Conservation (phyloP, 2,113 vertebrate species). For the Sebastes schlegelii region DNA sequence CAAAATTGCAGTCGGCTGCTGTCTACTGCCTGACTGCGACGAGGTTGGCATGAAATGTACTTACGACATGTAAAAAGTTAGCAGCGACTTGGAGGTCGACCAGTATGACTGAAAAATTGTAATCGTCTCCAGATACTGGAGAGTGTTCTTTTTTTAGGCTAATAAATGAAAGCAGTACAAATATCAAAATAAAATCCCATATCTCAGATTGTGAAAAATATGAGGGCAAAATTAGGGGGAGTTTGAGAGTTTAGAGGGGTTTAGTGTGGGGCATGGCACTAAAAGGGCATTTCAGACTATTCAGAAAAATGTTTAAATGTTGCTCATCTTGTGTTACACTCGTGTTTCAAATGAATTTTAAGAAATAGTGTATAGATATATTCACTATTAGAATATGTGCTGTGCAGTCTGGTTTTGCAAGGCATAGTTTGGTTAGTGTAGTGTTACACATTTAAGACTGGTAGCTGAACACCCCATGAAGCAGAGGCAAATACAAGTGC, state of each 20-base stretch:
- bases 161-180: slow-evolving; percentile 33
- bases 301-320: slow-evolving; percentile 73
- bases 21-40: slow-evolving; percentile 49
- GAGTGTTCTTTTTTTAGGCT: slow-evolving; percentile 38
- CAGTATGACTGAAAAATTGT: slow-evolving; percentile 49
- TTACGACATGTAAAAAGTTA: slow-evolving; percentile 57
- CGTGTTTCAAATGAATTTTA: slow-evolving; percentile 79
- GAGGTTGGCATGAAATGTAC: slow-evolving; percentile 65
- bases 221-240: slow-evolving; percentile 37
- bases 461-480: slow-evolving; percentile 59
- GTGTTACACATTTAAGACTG: slow-evolving; percentile 73
- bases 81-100: slow-evolving; percentile 63
- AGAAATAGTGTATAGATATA: slow-evolving; percentile 85
- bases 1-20: slow-evolving; percentile 50
- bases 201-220: slow-evolving; percentile 46
- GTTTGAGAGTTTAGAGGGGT: slow-evolving; percentile 49
- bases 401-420: slow-evolving; percentile 88
- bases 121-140: slow-evolving; percentile 60
- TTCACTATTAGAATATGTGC: slow-evolving; percentile 86
- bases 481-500: slow-evolving; percentile 52
- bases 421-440: slow-evolving; percentile 88
- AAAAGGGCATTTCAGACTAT: slow-evolving; percentile 67
- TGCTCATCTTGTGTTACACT: slow-evolving; percentile 87
- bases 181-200: slow-evolving; percentile 41
- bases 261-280: slow-evolving; percentile 68